These are phyloP conservation scores for Anoplolepis gracilipes DNA, from an alignment of 1,140 invertebrate species.

Conservation along the genomic window DNA sequence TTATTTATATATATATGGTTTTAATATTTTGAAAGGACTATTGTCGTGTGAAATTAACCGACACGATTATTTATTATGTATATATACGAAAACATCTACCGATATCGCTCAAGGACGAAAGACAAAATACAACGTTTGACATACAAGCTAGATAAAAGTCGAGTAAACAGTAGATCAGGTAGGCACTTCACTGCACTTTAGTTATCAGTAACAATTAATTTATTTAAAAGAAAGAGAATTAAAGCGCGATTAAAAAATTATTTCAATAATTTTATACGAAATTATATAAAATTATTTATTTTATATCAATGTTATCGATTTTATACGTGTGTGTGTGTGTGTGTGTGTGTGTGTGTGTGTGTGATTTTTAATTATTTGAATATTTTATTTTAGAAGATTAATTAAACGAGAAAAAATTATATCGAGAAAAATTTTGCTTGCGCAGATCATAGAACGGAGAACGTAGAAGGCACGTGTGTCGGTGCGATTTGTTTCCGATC, in stretches of 20 bases:
- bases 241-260: neutral
- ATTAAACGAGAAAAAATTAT: too few species aligned
- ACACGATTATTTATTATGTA: neutral
- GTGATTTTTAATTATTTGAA: neutral
- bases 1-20: neutral
- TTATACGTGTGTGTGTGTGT: neutral
- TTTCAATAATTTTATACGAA: neutral
- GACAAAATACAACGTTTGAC: neutral
- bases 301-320: too few species aligned
- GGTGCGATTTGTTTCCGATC: slow-evolving; percentile 34
- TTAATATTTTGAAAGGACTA: neutral
- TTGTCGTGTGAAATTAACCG: neutral
- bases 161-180: neutral
- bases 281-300: neutral
- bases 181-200: neutral
- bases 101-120: slow-evolving; percentile 1
- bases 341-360: neutral
- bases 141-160: neutral
- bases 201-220: neutral
- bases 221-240: neutral
- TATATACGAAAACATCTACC: neutral
- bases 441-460: neutral
- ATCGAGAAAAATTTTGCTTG: neutral
- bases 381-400: neutral
- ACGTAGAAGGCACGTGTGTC: neutral